Evolutionary conservation across 1,140 invertebrate species (phyloP), one percentile per base, ranked within the genome.

Genomic region (Chironomus tepperi): DNA sequence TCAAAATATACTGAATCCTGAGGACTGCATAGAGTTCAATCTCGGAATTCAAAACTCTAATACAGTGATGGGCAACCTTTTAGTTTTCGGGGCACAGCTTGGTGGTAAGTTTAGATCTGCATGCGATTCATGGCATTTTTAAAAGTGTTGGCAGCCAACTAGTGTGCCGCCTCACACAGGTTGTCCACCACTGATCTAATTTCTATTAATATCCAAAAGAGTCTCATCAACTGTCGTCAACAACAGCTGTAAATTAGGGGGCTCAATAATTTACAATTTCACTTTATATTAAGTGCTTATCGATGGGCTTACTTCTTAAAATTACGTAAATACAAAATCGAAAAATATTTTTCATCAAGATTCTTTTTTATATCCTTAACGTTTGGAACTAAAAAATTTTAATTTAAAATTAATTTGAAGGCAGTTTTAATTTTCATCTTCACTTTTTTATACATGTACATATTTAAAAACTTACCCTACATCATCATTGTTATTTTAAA

Each of bases 251-350:
- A 57, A 57, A 57, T 57, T 57, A 57, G n/a, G 47, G 47, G 47
- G 47, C 47, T 57, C 47, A n/a, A 57, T 57, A 57, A 57, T 57
- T 57, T 57, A 57, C 47, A 57, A 57, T n/a, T 47, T n/a, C 47
- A 57, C 47, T 57, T 57, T 57, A 8, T 57, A 5, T 12, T 57
- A 57, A 5, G 24, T 34, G 24, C 24, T 34, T 34, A 34, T 2
- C 1, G 12, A 12, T 15, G 47, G 47, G 47, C 12, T 57, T 34
- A n/a, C 5, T 57, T 57, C 12, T 15, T 57, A 57, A 57, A 57
- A 57, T 57, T 57, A 57, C 47, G 47, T 57, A 57, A 57, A 57
- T 57, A 57, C 47, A 15, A 34, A 34, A 5, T 12, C 47, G 47
- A 57, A 12, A 57, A 57, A 57, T 15, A 57, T 57, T 15, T 12